Percentiles rank a stretch among this genome's conserved stretches.
phyloP scores from a whole-genome alignment of 2,797 vertebrate genomes.

The Ibycter americanus region DNA sequence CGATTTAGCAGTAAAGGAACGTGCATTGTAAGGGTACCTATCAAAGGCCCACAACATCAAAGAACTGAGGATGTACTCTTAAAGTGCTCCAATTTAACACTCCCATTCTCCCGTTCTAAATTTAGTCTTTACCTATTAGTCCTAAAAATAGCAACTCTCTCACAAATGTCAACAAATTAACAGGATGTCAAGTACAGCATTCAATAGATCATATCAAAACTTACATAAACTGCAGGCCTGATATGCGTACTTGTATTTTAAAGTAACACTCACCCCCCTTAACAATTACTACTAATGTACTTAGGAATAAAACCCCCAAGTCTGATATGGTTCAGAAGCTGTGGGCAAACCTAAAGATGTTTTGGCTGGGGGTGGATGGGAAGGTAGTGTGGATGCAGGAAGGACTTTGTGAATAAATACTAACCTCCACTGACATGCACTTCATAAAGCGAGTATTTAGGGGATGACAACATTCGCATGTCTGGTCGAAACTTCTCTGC shows the following conservation, averaged over 20 bases:
- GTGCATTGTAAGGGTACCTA: neutral
- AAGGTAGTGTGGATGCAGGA: neutral
- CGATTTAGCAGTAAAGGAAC: neutral
- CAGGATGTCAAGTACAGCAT: neutral
- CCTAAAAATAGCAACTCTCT: neutral
- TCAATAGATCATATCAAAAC: neutral
- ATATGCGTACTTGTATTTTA: rapidly evolving
- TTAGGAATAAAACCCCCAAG: neutral
- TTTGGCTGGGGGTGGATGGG: neutral
- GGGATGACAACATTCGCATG: slow-evolving; percentile 98
- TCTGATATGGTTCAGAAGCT: neutral
- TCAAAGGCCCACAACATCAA: neutral
- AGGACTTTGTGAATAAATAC: slow-evolving; percentile 38
- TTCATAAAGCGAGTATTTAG: slow-evolving; percentile 95
- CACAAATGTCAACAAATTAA: neutral
- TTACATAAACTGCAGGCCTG: neutral
- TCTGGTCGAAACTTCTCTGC: slow-evolving; percentile 98
- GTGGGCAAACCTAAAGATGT: neutral
- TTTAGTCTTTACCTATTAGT: neutral
- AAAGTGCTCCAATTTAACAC: neutral
- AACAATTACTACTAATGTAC: neutral
- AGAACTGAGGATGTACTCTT: neutral
- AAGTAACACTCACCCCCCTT: neutral
- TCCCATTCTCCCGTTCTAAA: neutral
- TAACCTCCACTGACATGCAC: slow-evolving; percentile 98